Percentiles rank a stretch among this genome's conserved stretches.
Evolutionary conservation across 2,888 invertebrate species (phyloP).

Genomic region (Pseudococcus viburni): DNA sequence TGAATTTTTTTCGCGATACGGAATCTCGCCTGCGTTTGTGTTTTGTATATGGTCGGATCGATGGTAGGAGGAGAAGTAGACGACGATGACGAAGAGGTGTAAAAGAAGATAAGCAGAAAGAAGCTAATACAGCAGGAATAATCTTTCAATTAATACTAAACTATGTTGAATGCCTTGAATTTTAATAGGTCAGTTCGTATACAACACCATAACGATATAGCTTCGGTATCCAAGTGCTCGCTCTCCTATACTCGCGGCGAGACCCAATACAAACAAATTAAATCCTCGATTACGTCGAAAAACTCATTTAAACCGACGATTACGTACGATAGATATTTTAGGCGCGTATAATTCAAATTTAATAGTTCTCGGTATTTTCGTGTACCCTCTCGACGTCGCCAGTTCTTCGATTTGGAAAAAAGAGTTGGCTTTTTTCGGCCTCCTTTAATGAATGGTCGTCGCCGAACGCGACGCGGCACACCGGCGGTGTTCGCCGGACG

Average conservation of each 20-base stretch:
- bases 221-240: background rate
- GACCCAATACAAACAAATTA: slow-evolving; percentile 15
- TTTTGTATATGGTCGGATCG: background rate
- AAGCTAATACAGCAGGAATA: background rate
- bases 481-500: background rate
- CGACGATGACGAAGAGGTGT: background rate
- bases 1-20: background rate
- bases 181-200: slow-evolving; percentile 37
- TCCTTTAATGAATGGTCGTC: slow-evolving; percentile 14
- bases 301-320: slow-evolving; percentile 5
- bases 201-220: background rate
- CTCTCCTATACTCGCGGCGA: background rate
- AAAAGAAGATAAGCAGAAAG: background rate
- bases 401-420: background rate
- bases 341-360: slow-evolving; percentile 13
- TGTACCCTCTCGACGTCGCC: background rate
- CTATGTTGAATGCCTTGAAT: slow-evolving; percentile 52
- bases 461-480: background rate
- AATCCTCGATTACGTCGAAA: slow-evolving; percentile 15
- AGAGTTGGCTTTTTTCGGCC: background rate
- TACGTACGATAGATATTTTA: background rate
- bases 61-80: background rate
- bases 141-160: slow-evolving; percentile 48
- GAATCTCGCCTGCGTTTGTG: background rate
- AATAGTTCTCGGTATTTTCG: slow-evolving; percentile 7